These are phyloP conservation scores for Rhinolophus sinicus DNA, from an alignment of 2,113 vertebrate genomes.

Conservation along the genomic window DNA sequence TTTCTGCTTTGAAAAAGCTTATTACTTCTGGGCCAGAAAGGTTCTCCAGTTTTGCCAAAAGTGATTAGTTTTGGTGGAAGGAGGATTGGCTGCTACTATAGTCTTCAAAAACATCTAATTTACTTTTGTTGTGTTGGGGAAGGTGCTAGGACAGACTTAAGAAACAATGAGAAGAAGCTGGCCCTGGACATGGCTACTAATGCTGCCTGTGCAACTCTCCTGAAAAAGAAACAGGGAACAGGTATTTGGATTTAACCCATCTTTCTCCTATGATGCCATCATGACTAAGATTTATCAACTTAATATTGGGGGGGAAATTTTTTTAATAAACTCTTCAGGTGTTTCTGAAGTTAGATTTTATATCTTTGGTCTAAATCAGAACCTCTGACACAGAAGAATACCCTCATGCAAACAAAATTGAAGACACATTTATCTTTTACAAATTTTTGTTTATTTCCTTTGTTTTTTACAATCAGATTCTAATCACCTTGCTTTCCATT, in stretches of 20 bases:
- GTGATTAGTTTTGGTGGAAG: background rate
- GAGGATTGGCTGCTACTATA: background rate
- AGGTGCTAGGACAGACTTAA: constrained; percentile 94
- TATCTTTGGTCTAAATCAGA: background rate
- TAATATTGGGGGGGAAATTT: background rate
- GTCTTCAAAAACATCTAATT: constrained; percentile 33
- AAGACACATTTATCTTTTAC: background rate
- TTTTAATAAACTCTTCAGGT: background rate
- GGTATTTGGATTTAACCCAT: constrained; percentile 77
- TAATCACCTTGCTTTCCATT: background rate
- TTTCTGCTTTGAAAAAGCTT: background rate
- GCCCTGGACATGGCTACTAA: constrained; percentile 97
- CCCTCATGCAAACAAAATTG: background rate
- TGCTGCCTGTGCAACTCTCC: constrained; percentile 93
- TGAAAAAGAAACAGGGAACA: constrained; percentile 92
- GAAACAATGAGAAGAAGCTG: constrained; percentile 97
- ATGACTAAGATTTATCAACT: background rate
- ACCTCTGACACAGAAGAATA: background rate
- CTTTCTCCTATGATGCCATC: background rate
- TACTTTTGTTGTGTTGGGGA: constrained; percentile 63
- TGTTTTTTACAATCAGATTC: background rate
- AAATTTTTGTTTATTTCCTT: background rate
- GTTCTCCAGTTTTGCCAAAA: constrained; percentile 29
- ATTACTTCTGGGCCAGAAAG: background rate
- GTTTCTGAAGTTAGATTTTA: background rate